Evolutionary conservation across 2,113 vertebrate species (phyloP).

Genomic region (Vireo altiloquus): DNA sequence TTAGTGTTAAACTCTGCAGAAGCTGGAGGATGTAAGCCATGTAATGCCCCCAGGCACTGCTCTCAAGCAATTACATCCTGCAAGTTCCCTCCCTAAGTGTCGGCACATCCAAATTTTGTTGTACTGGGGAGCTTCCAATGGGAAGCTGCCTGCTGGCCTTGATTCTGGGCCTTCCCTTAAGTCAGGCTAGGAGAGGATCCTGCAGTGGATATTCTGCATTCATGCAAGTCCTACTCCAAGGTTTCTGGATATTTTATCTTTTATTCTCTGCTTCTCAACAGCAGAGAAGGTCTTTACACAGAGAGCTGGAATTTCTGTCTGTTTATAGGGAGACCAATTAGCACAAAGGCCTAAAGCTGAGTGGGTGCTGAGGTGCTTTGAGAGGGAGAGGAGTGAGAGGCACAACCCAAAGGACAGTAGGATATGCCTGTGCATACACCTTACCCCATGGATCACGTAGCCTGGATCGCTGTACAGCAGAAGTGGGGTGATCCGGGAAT

Average conservation of each 20-base stretch:
- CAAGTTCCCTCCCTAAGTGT: not conserved
- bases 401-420: not conserved
- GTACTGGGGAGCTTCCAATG: not conserved
- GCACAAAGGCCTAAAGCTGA: not conserved
- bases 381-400: not conserved
- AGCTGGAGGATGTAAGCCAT: too few species aligned
- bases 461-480: conserved; percentile 80
- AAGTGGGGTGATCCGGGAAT: conserved; percentile 81
- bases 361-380: not conserved
- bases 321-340: not conserved
- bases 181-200: not conserved
- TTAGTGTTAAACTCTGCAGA: not conserved
- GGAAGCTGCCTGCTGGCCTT: not conserved
- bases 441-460: conserved; percentile 90
- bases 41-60: not conserved
- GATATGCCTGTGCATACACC: not conserved
- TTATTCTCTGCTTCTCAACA: too few species aligned
- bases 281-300: not conserved
- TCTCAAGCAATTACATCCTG: not conserved
- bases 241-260: not conserved
- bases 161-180: not conserved
- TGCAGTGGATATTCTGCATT: not conserved
- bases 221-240: not conserved
- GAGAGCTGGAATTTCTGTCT: not conserved
- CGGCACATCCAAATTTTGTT: not conserved